A percentile compares a stretch with the other conserved stretches of the same genome.
These are phyloP conservation scores for Naja naja DNA, from an alignment of 2,113 vertebrate genomes.

Conservation along the genomic window DNA sequence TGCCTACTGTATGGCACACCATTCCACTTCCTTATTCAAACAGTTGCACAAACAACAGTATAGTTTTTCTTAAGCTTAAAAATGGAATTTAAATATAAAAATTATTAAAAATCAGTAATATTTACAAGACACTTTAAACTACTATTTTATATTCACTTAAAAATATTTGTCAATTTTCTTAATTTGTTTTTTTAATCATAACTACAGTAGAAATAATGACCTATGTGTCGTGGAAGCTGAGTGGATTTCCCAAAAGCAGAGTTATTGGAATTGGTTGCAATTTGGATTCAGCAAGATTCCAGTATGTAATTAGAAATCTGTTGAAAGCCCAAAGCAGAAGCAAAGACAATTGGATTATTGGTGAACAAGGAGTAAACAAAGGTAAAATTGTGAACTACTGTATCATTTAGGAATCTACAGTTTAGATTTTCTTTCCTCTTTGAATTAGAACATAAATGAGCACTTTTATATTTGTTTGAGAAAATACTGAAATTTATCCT, in stretches of 20 bases:
- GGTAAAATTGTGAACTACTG: slow-evolving; percentile 67
- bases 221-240: slow-evolving; percentile 91
- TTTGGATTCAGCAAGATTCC: slow-evolving; percentile 87
- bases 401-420: not conserved
- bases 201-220: slow-evolving; percentile 91
- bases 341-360: slow-evolving; percentile 86
- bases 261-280: slow-evolving; percentile 93
- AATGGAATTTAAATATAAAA: not conserved
- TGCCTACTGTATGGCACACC: not conserved
- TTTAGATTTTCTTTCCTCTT: not conserved
- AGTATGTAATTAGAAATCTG: slow-evolving; percentile 75
- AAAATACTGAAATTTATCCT: not conserved
- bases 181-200: slow-evolving; percentile 24
- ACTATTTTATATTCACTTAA: slow-evolving; percentile 21
- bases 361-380: slow-evolving; percentile 91
- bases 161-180: slow-evolving; percentile 27
- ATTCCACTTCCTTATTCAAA: not conserved
- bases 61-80: not conserved
- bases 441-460: not conserved
- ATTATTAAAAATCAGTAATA: not conserved
- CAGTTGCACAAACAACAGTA: not conserved
- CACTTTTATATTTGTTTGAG: not conserved
- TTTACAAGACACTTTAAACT: not conserved
- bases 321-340: slow-evolving; percentile 71
- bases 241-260: slow-evolving; percentile 77